Base-by-base conservation (phyloP, 2,888 invertebrate species). In the Microplitis deprimator region DNA sequence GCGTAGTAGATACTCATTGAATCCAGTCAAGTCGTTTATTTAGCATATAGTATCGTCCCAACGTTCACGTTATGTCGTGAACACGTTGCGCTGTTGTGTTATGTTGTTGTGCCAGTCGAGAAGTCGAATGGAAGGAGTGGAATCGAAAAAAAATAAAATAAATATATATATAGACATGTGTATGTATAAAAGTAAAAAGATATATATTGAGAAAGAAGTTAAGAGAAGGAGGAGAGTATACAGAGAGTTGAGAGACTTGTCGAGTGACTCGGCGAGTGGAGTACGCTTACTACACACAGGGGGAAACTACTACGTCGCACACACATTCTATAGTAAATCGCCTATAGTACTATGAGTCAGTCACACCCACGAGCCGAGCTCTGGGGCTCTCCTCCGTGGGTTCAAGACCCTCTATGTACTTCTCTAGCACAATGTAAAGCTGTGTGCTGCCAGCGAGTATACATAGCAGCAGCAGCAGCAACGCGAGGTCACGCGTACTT, bases 281-380 rank as follows among this genome's bases (percentile, higher is more conserved):
- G 83, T 86, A 78, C 79, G 76, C 77, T 81, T 81, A 87, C 87
- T 88, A 88, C 78, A 65, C 61, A 59, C 73, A 29, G 77, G 70
- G 69, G 78, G 67, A 71, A 64, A 70, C 68, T 67, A 81, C 80
- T 79, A 79, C 78, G 77, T 62, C 50, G 40, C 85, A 84, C 86
- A 84, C 86, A 85, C 84, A 83, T 84, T 85, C 87, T 88, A 88
- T 88, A 88, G 88, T 88, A 88, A 88, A 87, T 86, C 87, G 87
- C 85, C 87, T 87, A 86, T 88, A 88, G 87, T 88, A 88, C 86
- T 88, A 88, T 88, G 87, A 88, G 87, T 88, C 88, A 88, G 88
- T 88, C 88, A 88, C 88, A 88, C 88, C 87, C 88, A 87, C 87
- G 84, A 87, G 87, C 82, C 83, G 84, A 79, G 79, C 73, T 68